Percentiles rank a stretch among this genome's conserved stretches.
These are phyloP conservation scores for Drosophila setosimentum DNA, from an alignment of 2,888 invertebrate species.

Conservation along the genomic window DNA sequence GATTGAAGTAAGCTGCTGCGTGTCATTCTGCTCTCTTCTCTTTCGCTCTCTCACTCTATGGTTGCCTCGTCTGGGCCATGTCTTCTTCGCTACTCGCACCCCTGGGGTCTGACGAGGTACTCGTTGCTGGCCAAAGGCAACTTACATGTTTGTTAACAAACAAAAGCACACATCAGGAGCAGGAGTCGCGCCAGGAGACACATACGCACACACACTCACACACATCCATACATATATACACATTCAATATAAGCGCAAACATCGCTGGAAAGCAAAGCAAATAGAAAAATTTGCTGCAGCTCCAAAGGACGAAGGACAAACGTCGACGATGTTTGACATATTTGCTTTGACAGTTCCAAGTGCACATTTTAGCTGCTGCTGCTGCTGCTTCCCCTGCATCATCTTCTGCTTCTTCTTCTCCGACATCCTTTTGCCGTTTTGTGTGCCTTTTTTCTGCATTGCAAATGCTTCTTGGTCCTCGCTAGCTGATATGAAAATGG, in stretches of 20 bases:
- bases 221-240: slow-evolving; percentile 21
- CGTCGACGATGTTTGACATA: slow-evolving; percentile 79
- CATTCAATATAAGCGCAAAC: slow-evolving; percentile 72
- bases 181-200: slow-evolving; percentile 64
- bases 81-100: slow-evolving; percentile 11
- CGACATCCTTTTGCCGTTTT: slow-evolving; percentile 54
- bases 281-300: slow-evolving; percentile 68
- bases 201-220: slow-evolving; percentile 30
- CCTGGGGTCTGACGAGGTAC: slow-evolving; percentile 17
- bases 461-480: slow-evolving; percentile 54
- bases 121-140: slow-evolving; percentile 73
- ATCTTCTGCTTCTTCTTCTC: slow-evolving; percentile 11
- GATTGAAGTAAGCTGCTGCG: slow-evolving; percentile 59
- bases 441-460: slow-evolving; percentile 65
- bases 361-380: slow-evolving; percentile 78
- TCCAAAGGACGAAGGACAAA: slow-evolving; percentile 63
- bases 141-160: slow-evolving; percentile 79
- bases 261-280: slow-evolving; percentile 76
- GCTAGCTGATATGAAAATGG: slow-evolving; percentile 67
- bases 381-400: slow-evolving; percentile 15
- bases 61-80: background rate
- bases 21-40: slow-evolving; percentile 26
- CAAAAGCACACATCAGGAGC: slow-evolving; percentile 72
- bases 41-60: slow-evolving; percentile 7
- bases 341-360: slow-evolving; percentile 81